Evolutionary conservation across 92 coral and sea anemone species (phyloP), one percentile per base, ranked within the genome.

Genomic region (Epizoanthus fatuus): DNA sequence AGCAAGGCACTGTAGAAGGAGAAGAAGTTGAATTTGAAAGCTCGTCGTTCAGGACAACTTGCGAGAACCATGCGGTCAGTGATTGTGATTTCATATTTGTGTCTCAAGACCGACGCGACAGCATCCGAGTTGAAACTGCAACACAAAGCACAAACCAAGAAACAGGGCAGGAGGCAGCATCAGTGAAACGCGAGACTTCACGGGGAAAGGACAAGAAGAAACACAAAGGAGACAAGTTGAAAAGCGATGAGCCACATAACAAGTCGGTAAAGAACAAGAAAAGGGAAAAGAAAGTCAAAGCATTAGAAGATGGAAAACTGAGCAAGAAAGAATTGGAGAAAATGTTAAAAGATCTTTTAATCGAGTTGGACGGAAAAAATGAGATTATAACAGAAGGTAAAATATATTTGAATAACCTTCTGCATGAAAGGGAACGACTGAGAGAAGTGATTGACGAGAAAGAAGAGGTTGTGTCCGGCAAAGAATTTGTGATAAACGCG

Each of bases 261-360:
- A 42, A 40, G 10, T 12, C 68, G 7, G 45, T 60, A 15, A 53
- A 77, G 29, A 60, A 2, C 11, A 77, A 42, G 19, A 60, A 77
- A 19, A 60, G 69, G 17, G 82, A 77, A 56, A 59, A 77, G 16
- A 77, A 59, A 42, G 40, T 77, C n/a, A 42, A 19, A 39, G 70
- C 44, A 6, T 62, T 77, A 29, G 69, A 42, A 59, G 68, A 19
- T 17, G 70, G 82, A 7, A 60, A 59, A 52, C 79, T 87, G 16
- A 87, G 88, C 60, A 92, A 94, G 64, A 87, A 81, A 54, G 92
- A 91, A 20, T 82, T 94, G 94, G 64, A 60, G 44, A 51, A 63
- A 22, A 83, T 87, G 77, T 74, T 73, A 4, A 87, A 90, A 9
- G 86, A 82, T 56, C 73, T 84, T 20, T 78, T 89, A 22, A 87